Evolutionary conservation across 2,113 vertebrate species (phyloP), one percentile per base, ranked within the genome.

Genomic region (Fukomys damarensis): DNA sequence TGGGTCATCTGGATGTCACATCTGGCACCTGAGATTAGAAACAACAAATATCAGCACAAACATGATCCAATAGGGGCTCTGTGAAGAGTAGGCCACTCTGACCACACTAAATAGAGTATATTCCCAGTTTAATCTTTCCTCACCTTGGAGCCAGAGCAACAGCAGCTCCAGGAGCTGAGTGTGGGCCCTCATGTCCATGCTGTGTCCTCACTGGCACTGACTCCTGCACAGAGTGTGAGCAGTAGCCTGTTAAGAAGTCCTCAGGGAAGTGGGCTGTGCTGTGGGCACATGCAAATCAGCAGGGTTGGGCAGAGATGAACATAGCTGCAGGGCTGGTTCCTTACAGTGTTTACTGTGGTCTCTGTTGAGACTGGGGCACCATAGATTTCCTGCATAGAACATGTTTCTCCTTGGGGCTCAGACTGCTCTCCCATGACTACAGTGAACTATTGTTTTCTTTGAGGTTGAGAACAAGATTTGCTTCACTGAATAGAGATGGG

Each of bases 1-100:
- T 95, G 91, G n/a, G 41, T 96, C 68, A 96, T 4, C 20, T 81
- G 28, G 43, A 70, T 66, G 6, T 87, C 59, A 14, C 68, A 70
- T n/a, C 32, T 86, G 68, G 88, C 13, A 19, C 3, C 95, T 96
- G 38, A 13, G 2, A 43, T 16, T 12, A 6, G 17, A 52, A 83
- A 63, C 26, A 76, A 26, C 46, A 49, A 49, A 13, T n/a, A n/a
- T n/a, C n/a, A n/a, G n/a, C n/a, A 26, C 38, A 74, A 43, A 43
- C 10, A 74, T 49, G 6, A 5, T 22, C 7, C 22, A 59, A 22
- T 7, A 59, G n/a, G n/a, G n/a, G n/a, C n/a, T n/a, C n/a, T n/a
- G n/a, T n/a, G n/a, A n/a, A n/a, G n/a, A n/a, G n/a, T n/a, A n/a
- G n/a, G n/a, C n/a, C n/a, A n/a, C n/a, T n/a, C 58, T 24, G 1